A percentile compares a stretch with the other conserved stretches of the same genome.
These are phyloP conservation scores for Corythornis vintsioides DNA, from an alignment of 2,113 vertebrate genomes.

Conservation along the genomic window DNA sequence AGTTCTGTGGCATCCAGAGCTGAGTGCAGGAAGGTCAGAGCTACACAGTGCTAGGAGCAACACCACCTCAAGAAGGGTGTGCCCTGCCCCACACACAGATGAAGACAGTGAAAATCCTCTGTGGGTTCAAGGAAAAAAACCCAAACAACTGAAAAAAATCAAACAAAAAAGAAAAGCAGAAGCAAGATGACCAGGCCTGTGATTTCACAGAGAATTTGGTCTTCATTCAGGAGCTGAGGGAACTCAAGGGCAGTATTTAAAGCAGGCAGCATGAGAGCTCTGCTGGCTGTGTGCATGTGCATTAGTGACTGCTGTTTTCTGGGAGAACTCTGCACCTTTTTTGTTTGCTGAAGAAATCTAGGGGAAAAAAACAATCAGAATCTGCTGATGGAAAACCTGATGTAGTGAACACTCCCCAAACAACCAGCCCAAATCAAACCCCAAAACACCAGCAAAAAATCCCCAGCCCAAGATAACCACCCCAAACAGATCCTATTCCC, in stretches of 20 bases:
- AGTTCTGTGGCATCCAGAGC: neutral
- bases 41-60: neutral
- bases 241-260: neutral
- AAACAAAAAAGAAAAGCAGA: neutral
- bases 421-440: neutral
- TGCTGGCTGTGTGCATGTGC: neutral
- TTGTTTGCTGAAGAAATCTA: neutral
- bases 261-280: neutral
- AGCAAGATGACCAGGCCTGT: neutral
- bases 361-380: neutral
- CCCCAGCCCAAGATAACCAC: neutral
- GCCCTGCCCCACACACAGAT: neutral
- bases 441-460: neutral
- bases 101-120: neutral
- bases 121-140: neutral
- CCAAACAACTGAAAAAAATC: neutral
- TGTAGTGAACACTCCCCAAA: neutral
- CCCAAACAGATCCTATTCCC: neutral
- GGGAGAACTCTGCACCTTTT: neutral
- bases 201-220: neutral
- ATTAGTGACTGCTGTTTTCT: neutral
- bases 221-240: neutral
- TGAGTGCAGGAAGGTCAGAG: neutral
- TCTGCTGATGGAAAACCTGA: neutral
- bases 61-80: fast-evolving